A percentile compares a stretch with the other conserved stretches of the same genome.
Evolutionary conservation across 2,113 vertebrate genomes (phyloP).

Genomic region (Gadus chalcogrammus): DNA sequence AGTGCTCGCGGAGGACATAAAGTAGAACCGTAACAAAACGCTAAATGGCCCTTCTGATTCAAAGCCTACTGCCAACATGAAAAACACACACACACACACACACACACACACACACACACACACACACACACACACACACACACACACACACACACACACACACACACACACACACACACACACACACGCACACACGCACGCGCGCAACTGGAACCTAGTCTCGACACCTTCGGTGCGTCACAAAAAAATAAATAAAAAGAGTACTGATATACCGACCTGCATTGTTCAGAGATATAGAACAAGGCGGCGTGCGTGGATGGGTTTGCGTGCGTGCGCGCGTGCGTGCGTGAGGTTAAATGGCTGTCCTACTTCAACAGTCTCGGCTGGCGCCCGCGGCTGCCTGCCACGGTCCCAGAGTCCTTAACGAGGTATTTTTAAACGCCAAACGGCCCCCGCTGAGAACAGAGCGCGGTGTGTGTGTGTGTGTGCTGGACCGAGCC

Average conservation of each 20-base stretch:
- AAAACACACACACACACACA: not conserved
- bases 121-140: not conserved
- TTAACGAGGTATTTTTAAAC: conserved; percentile 67
- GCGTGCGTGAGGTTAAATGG: conserved; percentile 3
- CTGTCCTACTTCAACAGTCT: conserved; percentile 53
- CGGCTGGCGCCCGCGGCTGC: conserved; percentile 44
- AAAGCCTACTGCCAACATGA: not conserved
- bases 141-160: too few species aligned
- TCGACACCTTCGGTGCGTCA: not conserved
- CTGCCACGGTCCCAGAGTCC: conserved; percentile 51
- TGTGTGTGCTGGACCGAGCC: too few species aligned
- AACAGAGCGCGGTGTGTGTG: conserved; percentile 25
- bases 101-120: too few species aligned
- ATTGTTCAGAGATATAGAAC: conserved; percentile 3
- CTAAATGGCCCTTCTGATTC: not conserved
- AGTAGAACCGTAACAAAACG: conserved; percentile 20
- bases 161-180: not conserved
- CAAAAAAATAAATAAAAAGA: not conserved
- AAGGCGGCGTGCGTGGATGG: conserved; percentile 7
- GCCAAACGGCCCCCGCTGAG: conserved; percentile 58
- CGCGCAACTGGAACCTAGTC: too few species aligned
- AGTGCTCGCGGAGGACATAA: conserved; percentile 45
- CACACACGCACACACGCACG: too few species aligned
- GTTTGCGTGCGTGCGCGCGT: not conserved
- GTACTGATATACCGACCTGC: not conserved